Percentiles rank a stretch among this genome's conserved stretches.
Evolutionary conservation across 2,888 invertebrate genomes (phyloP).

Genomic region (Oxytorus armatus): DNA sequence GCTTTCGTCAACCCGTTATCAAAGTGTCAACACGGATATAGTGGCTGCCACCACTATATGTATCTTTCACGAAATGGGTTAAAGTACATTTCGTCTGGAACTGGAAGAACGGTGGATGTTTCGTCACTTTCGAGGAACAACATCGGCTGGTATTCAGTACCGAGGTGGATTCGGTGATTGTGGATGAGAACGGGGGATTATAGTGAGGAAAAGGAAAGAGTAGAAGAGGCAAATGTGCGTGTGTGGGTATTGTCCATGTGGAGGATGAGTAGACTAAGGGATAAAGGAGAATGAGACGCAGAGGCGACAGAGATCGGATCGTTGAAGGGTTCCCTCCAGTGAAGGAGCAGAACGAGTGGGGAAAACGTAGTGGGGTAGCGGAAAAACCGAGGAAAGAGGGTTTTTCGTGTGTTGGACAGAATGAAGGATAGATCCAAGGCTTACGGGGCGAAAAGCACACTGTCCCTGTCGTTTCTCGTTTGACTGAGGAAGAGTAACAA

Average conservation of each 20-base stretch:
- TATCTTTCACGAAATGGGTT: background rate
- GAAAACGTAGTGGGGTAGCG: background rate
- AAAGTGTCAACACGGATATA: background rate
- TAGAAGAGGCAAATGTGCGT: too few relatives aligned
- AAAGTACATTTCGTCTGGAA: background rate
- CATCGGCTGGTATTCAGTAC: constrained; percentile 6
- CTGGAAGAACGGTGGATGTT: background rate
- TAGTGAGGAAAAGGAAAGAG: too few relatives aligned
- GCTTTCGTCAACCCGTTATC: background rate
- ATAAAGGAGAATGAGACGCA: too few relatives aligned
- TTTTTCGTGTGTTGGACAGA: constrained; percentile 49
- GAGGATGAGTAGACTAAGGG: too few relatives aligned
- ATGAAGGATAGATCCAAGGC: constrained; percentile 56
- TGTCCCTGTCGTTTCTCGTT: background rate
- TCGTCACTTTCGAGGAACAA: constrained; percentile 10
- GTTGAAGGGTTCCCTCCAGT: too few relatives aligned
- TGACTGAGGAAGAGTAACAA: background rate
- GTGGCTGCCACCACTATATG: too few relatives aligned
- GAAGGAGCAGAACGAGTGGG: background rate
- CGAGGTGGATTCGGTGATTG: too few relatives aligned
- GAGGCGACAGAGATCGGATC: too few relatives aligned
- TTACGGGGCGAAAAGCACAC: constrained; percentile 39
- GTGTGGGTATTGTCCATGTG: too few relatives aligned
- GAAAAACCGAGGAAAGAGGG: constrained; percentile 12
- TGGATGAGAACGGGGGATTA: too few relatives aligned